A percentile compares a stretch with the other conserved stretches of the same genome.
Evolutionary conservation across 2,888 invertebrate genomes (phyloP).

Genomic region (Pristionchus japonicus): DNA sequence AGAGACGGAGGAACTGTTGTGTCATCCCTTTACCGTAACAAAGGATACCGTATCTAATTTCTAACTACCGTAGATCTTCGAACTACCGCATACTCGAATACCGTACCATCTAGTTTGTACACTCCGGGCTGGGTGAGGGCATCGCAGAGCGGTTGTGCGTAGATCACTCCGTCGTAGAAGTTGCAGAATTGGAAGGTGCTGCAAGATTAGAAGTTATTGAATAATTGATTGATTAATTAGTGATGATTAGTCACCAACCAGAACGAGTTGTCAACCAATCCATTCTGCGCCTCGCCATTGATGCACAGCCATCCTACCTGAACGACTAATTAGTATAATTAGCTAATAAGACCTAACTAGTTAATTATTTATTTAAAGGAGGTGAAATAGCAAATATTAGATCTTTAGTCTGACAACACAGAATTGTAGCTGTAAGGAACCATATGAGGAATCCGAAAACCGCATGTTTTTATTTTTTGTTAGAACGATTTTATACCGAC

Average conservation of each 20-base stretch:
- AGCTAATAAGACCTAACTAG: too few species aligned
- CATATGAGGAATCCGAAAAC: too few species aligned
- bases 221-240: too few species aligned
- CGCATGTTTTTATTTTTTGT: too few species aligned
- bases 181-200: slow-evolving; percentile 16
- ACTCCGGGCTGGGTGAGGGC: not conserved
- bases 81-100: not conserved
- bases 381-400: too few species aligned
- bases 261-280: not conserved
- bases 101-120: not conserved
- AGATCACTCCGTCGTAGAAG: not conserved
- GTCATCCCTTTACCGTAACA: not conserved
- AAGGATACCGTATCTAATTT: not conserved
- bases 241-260: too few species aligned
- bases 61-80: not conserved
- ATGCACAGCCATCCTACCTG: not conserved
- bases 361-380: not conserved
- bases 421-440: too few species aligned
- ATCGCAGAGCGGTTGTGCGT: not conserved
- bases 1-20: too few species aligned
- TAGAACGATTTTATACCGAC: too few species aligned
- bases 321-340: too few species aligned
- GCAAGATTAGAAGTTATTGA: too few species aligned
- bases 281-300: not conserved
- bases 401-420: too few species aligned